These are phyloP conservation scores for Stegophylla sp. DNA, from an alignment of 2,888 invertebrate species.

Conservation along the genomic window DNA sequence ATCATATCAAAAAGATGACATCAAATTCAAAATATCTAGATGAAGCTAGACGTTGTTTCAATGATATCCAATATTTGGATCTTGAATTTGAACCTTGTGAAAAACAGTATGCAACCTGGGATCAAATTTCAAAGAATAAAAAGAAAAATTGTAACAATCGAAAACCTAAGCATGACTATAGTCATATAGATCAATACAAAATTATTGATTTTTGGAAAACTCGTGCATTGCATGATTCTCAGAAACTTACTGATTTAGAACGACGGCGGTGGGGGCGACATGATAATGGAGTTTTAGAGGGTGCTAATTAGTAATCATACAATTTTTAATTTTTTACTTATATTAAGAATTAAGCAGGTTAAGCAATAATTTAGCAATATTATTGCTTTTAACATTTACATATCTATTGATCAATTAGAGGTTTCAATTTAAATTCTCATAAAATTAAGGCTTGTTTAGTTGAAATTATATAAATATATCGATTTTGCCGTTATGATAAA, in stretches of 20 bases:
- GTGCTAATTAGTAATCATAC: slow-evolving; percentile 41
- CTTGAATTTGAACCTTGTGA: slow-evolving; percentile 74
- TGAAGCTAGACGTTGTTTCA: slow-evolving; percentile 63
- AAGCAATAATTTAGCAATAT: slow-evolving; percentile 22
- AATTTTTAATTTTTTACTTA: slow-evolving; percentile 25
- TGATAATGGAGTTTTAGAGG: slow-evolving; percentile 44
- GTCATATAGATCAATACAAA: slow-evolving; percentile 64
- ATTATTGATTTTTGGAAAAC: slow-evolving; percentile 94
- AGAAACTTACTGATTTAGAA: slow-evolving; percentile 79
- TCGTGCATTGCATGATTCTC: slow-evolving; percentile 86
- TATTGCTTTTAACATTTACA: slow-evolving; percentile 31
- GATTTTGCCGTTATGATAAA: background rate
- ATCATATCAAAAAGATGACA: slow-evolving; percentile 64
- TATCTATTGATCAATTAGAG: slow-evolving; percentile 48
- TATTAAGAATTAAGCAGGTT: slow-evolving; percentile 17
- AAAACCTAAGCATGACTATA: slow-evolving; percentile 42
- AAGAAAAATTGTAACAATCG: slow-evolving; percentile 17
- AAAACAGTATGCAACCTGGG: slow-evolving; percentile 54
- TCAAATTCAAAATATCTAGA: slow-evolving; percentile 61
- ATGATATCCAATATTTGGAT: slow-evolving; percentile 81
- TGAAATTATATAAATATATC: slow-evolving; percentile 26
- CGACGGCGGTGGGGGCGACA: slow-evolving; percentile 65
- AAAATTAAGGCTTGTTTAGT: slow-evolving; percentile 20
- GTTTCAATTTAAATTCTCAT: background rate
- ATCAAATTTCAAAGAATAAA: slow-evolving; percentile 43